Percentiles rank a stretch among this genome's conserved stretches.
These are phyloP conservation scores for Palythoa grandiflora DNA, from an alignment of 92 coral and sea anemone species.

Conservation along the genomic window DNA sequence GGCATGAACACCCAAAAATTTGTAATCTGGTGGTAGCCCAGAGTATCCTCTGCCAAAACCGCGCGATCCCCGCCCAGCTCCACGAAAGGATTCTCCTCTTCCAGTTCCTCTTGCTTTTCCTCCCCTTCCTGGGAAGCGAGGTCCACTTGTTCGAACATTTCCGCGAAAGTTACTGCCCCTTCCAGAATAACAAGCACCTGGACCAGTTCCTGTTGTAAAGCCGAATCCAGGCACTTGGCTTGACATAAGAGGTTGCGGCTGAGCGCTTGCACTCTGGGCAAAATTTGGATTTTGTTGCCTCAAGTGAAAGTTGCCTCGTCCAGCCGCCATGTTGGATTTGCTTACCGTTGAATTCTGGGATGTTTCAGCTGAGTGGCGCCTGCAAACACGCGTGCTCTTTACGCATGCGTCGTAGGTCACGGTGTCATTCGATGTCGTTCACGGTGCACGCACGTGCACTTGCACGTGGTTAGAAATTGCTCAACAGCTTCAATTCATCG, in stretches of 20 bases:
- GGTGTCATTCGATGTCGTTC: not conserved
- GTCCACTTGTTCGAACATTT: not conserved
- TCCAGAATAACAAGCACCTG: constrained; percentile 3
- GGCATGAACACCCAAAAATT: constrained; percentile 70
- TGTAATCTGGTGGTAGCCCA: constrained; percentile 35
- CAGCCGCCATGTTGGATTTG: constrained; percentile 38
- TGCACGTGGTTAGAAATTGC: constrained; percentile 6
- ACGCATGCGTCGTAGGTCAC: not conserved
- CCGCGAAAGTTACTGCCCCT: constrained; percentile 2
- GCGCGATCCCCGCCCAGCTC: constrained; percentile 21
- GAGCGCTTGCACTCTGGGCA: not conserved
- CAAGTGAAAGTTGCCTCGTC: not conserved
- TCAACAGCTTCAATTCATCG: not conserved
- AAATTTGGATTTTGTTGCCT: constrained; percentile 21
- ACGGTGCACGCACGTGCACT: constrained; percentile 12
- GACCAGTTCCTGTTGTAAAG: constrained; percentile 10
- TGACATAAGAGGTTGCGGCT: constrained; percentile 42
- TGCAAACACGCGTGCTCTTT: not conserved
- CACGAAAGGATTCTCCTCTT: not conserved
- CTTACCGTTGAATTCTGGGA: constrained; percentile 14
- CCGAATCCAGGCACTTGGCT: constrained; percentile 10
- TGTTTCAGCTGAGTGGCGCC: not conserved
- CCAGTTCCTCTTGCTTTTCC: constrained; percentile 1
- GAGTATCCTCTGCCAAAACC: constrained; percentile 8
- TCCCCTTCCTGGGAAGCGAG: constrained; percentile 9